phyloP scores from a whole-genome alignment of 2,113 vertebrate genomes.

The Athene noctua region DNA sequence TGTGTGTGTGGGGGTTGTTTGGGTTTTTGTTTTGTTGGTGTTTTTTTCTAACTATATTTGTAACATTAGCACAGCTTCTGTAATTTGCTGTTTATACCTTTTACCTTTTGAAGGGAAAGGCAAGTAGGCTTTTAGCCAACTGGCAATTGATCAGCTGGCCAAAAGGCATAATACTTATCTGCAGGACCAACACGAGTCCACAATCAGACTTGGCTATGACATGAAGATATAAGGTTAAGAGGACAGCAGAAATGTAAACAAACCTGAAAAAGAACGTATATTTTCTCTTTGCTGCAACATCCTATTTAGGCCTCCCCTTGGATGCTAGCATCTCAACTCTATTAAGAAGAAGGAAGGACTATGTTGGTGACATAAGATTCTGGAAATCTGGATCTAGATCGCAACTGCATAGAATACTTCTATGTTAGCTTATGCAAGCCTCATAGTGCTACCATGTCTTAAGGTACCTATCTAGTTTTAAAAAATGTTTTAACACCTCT shows the following conservation, averaged over 20 bases:
- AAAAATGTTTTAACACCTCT: background rate
- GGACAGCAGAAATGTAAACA: background rate
- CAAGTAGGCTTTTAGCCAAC: background rate
- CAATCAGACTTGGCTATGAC: background rate
- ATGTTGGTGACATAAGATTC: background rate
- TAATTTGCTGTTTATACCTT: background rate
- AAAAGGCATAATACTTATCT: background rate
- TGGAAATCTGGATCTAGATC: background rate
- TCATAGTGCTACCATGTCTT: background rate
- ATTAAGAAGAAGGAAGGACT: background rate
- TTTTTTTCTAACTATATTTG: background rate
- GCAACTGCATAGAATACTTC: background rate
- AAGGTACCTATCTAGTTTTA: background rate
- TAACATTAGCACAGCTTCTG: background rate
- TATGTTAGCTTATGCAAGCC: background rate
- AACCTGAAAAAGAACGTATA: fast-evolving
- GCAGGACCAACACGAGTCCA: background rate
- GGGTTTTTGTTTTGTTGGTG: background rate
- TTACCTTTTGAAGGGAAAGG: background rate
- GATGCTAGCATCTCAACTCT: background rate
- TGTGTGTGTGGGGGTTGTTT: fast-evolving
- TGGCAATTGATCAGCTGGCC: background rate
- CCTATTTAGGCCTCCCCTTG: background rate
- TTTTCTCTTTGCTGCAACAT: background rate
- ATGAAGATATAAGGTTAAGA: background rate